Evolutionary conservation across 2,888 invertebrate genomes (phyloP), one percentile per base, ranked within the genome.

Genomic region (Chrysolina haemoptera): DNA sequence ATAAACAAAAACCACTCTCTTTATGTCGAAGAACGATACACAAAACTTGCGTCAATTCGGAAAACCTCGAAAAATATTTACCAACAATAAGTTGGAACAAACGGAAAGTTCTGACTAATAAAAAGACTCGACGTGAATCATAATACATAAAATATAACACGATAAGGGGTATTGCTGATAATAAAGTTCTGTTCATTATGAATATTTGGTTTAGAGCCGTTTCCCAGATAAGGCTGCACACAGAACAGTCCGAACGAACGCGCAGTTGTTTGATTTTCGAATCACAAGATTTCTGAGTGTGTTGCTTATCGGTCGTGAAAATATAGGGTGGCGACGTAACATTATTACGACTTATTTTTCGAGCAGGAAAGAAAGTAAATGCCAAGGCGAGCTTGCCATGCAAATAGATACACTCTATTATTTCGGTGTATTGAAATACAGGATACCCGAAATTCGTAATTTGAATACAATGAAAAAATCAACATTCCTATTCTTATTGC

Each of bases 91-190:
- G 6, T 27, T n/a, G 46, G 35, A 40, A 55, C 53, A n/a, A 68
- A 68, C 59, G 9, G 22, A 62, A 46, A 22, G 41, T 48, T 46
- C 48, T 50, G 22, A 50, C 46, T 62, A 62, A 50, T 40, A 11
- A 10, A 48, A 27, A 16, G 14, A 27, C 70, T 62, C 48, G 48
- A 46, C 41, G 63, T 72, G 72, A 72, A 67, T 72, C 72, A 72
- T 72, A 68, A 63, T 35, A 55, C 53, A 63, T 63, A 43, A 48
- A 68, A 68, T 68, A 50, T 63, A 67, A 48, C 53, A 14, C 53
- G 70, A 62, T 70, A 68, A 74, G 59, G 70, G 70, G 74, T 67
- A 74, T 43, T 62, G 70, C 74, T 74, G 74, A 74, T 74, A 70
- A 74, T 40, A 53, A 35, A 68, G 35, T 63, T 53, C 68, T 68